A percentile compares a stretch with the other conserved stretches of the same genome.
Conservation (phyloP, 1,140 invertebrate species). For the Kradibia gibbosae region DNA sequence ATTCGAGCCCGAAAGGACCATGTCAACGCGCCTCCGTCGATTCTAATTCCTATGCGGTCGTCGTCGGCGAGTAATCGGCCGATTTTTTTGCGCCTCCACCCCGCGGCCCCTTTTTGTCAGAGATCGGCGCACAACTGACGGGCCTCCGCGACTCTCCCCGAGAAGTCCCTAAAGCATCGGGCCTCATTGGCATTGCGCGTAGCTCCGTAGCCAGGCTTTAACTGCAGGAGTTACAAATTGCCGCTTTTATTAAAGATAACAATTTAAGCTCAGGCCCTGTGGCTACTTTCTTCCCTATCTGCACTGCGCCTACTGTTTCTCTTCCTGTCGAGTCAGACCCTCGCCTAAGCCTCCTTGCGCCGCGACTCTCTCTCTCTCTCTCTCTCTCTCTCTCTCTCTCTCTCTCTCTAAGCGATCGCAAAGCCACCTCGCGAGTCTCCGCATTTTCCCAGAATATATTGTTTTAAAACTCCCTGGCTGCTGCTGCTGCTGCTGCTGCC, state of each 20-base stretch:
- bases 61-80: conserved; percentile 17
- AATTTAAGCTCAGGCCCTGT: conserved; percentile 1
- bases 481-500: not conserved
- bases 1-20: conserved; percentile 47
- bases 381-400: too few relatives aligned
- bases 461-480: conserved; percentile 1
- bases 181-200: conserved; percentile 4
- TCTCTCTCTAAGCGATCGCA: not conserved
- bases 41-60: conserved; percentile 37
- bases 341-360: too few relatives aligned
- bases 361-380: too few relatives aligned
- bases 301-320: too few relatives aligned
- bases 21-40: conserved; percentile 12
- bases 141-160: not conserved
- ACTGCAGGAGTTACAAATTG: conserved; percentile 37
- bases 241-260: conserved; percentile 36
- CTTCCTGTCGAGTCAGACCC: too few relatives aligned
- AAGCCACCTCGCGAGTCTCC: not conserved
- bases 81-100: conserved; percentile 25
- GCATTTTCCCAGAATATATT: conserved; percentile 27
- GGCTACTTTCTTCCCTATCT: too few relatives aligned
- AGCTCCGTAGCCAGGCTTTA: not conserved
- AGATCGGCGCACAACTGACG: not conserved
- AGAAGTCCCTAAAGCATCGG: conserved; percentile 44
- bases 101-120: not conserved